Evolutionary conservation across 1,140 invertebrate genomes (phyloP).

Genomic region (Globodera rostochiensis): DNA sequence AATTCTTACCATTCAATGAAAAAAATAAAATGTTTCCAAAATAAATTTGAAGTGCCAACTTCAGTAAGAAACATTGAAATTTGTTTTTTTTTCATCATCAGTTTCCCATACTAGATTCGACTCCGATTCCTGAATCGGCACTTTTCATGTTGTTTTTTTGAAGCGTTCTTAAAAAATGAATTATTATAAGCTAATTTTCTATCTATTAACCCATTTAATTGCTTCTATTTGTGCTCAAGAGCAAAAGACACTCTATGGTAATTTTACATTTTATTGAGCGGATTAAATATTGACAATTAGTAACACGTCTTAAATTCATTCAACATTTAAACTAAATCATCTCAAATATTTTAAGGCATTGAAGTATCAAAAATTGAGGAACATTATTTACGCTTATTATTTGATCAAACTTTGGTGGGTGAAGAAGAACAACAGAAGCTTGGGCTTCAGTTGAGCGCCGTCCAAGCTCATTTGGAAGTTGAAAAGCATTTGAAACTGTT

Average conservation of each 20-base stretch:
- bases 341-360: neutral
- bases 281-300: too few relatives aligned
- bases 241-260: neutral
- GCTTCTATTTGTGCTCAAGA: neutral
- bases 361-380: neutral
- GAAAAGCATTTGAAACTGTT: neutral
- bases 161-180: too few relatives aligned
- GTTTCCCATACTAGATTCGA: too few relatives aligned
- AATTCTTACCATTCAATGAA: too few relatives aligned
- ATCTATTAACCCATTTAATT: neutral
- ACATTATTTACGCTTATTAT: neutral
- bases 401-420: neutral
- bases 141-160: too few relatives aligned
- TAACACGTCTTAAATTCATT: too few relatives aligned
- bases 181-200: neutral
- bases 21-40: too few relatives aligned
- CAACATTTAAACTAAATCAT: too few relatives aligned
- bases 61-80: too few relatives aligned
- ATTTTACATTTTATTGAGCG: neutral
- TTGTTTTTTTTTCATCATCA: too few relatives aligned
- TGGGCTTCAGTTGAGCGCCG: neutral
- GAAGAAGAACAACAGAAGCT: neutral
- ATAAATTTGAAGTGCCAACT: too few relatives aligned
- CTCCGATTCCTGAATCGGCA: too few relatives aligned
- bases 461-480: neutral